These are phyloP conservation scores for Drosophila subquinaria DNA, from an alignment of 2,888 invertebrate genomes.

Conservation along the genomic window DNA sequence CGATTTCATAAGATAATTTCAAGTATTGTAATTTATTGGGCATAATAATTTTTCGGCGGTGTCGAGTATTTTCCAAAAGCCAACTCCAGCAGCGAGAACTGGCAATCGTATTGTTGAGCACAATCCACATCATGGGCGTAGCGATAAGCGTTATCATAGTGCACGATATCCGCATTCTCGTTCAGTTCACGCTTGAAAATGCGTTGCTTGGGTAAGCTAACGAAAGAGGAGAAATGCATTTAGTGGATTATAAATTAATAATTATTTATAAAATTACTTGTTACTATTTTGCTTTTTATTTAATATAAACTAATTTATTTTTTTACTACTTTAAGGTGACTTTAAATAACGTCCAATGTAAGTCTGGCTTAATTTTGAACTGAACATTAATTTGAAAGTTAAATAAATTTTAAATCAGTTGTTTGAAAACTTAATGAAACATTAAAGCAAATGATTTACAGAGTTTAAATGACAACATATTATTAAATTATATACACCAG, in stretches of 20 bases:
- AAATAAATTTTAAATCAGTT: too few relatives aligned
- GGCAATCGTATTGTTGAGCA: conserved; percentile 87
- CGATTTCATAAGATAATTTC: conserved; percentile 56
- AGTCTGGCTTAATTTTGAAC: too few relatives aligned
- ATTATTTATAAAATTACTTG: too few relatives aligned
- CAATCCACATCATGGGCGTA: conserved; percentile 87
- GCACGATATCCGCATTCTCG: conserved; percentile 89
- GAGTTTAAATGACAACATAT: too few relatives aligned
- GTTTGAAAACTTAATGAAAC: too few relatives aligned
- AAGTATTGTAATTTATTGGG: conserved; percentile 63
- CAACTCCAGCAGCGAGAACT: conserved; percentile 90
- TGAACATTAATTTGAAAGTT: too few relatives aligned
- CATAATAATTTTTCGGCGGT: conserved; percentile 78
- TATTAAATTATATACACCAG: background rate
- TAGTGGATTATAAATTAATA: background rate
- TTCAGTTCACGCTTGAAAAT: conserved; percentile 88
- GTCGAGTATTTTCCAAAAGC: conserved; percentile 88
- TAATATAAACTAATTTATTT: too few relatives aligned
- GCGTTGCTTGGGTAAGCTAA: conserved; percentile 89
- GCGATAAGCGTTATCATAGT: conserved; percentile 89
- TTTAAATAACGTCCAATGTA: too few relatives aligned
- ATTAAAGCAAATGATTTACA: too few relatives aligned
- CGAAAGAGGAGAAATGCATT: background rate
- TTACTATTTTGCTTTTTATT: too few relatives aligned
- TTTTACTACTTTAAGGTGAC: too few relatives aligned